These are phyloP conservation scores for Mamestra configurata DNA, from an alignment of 1,140 invertebrate genomes.

Conservation along the genomic window DNA sequence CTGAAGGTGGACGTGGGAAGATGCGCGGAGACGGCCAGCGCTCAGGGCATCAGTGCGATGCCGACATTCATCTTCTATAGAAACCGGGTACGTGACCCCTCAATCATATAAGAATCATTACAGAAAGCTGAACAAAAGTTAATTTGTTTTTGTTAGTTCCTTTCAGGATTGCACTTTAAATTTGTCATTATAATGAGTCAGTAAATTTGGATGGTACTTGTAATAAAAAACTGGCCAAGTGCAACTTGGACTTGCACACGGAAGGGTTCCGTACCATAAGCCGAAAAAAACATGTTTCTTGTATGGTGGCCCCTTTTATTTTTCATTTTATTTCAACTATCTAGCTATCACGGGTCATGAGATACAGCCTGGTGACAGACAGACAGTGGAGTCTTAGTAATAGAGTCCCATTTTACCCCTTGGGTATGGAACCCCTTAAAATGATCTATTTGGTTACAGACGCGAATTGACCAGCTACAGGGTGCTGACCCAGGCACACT, in stretches of 20 bases:
- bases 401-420: too few species aligned
- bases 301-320: too few species aligned
- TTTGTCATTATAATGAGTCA: not conserved
- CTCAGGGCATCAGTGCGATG: conserved; percentile 97
- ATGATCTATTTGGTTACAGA: conserved; percentile 81
- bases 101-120: not conserved
- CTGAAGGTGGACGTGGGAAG: conserved; percentile 98
- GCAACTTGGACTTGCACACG: too few species aligned
- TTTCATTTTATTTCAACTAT: too few species aligned
- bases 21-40: conserved; percentile 94
- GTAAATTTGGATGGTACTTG: not conserved
- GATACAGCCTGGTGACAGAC: too few species aligned
- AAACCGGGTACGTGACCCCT: conserved; percentile 90
- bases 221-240: too few species aligned
- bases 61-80: conserved; percentile 99
- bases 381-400: too few species aligned
- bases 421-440: too few species aligned
- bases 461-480: conserved; percentile 94
- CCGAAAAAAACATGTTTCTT: too few species aligned
- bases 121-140: not conserved
- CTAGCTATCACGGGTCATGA: too few species aligned
- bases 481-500: conserved; percentile 94
- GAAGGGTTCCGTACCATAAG: too few species aligned
- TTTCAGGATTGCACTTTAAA: not conserved
- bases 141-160: not conserved